Evolutionary conservation across 2,888 invertebrate genomes (phyloP), one percentile per base, ranked within the genome.

Genomic region (Argyra leucocephala): DNA sequence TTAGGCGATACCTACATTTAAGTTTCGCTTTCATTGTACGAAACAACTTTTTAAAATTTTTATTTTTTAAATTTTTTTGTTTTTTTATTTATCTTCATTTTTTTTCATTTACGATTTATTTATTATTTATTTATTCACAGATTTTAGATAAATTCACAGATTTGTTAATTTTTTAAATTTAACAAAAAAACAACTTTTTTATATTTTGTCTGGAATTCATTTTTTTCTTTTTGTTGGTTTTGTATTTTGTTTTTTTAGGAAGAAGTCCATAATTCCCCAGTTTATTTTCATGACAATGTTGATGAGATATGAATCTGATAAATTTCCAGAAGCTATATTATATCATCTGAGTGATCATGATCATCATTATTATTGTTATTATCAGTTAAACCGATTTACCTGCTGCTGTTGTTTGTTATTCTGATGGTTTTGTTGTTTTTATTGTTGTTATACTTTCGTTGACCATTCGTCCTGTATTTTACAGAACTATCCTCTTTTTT

Each of bases 71-170:
- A 7, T 31, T 31, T 31, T 31, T 31, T 31, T 10, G 31, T 31
- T 31, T 31, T 31, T 31, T 31, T 10, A 7, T 31, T 31, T 31
- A 48, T 48, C 48, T 18, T 12, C 3, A 5, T 48, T 48, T 48
- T 48, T 48, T 48, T 48, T 48, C 48, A 3, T 48, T 48, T 48
- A 48, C 12, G 48, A 18, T 15, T 48, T 15, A 18, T 48, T 48
- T 48, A 15, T 48, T 48, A 15, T 31, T n/a, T 48, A 18, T 48
- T 48, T 48, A 48, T 48, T 48, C 48, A 48, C 48, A 48, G 48
- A 48, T 48, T 48, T 48, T 48, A 48, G 48, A 48, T 48, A 48
- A 48, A 48, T 48, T 48, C 48, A 48, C 48, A 48, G 48, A 48
- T 48, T 48, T 48, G 48, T 48, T 48, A 48, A 48, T 18, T 10